Evolutionary conservation across 1,140 invertebrate species (phyloP).

Genomic region (Papilio polyxenes): DNA sequence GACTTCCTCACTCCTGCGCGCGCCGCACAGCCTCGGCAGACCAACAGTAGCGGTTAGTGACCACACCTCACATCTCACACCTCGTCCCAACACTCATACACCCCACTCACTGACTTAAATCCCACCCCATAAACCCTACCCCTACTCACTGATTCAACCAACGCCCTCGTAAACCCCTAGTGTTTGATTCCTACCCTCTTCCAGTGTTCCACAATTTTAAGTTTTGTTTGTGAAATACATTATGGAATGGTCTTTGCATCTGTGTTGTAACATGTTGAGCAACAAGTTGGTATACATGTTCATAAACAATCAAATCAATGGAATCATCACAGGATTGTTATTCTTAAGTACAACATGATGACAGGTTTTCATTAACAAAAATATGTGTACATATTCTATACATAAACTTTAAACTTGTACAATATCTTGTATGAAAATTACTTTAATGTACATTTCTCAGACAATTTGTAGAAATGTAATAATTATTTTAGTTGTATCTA

Average conservation of each 20-base stretch:
- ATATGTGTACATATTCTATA: neutral
- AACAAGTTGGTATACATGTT: neutral
- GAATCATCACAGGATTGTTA: no score
- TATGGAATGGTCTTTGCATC: neutral
- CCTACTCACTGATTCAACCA: no score
- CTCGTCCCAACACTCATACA: neutral
- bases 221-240: neutral
- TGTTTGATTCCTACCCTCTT: no score
- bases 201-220: no score
- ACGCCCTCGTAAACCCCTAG: no score
- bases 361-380: no score
- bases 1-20: slow-evolving; percentile 89
- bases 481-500: no score
- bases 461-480: no score
- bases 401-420: no score
- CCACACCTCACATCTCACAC: neutral
- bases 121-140: neutral
- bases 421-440: neutral
- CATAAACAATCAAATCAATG: no score
- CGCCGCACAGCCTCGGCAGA: slow-evolving; percentile 57
- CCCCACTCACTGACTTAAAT: neutral
- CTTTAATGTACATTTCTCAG: no score
- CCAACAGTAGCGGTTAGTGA: slow-evolving; percentile 71
- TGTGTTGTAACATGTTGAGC: neutral
- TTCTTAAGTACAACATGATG: no score